Evolutionary conservation across 2,888 invertebrate genomes (phyloP).

Genomic region (Achlya flavicornis): DNA sequence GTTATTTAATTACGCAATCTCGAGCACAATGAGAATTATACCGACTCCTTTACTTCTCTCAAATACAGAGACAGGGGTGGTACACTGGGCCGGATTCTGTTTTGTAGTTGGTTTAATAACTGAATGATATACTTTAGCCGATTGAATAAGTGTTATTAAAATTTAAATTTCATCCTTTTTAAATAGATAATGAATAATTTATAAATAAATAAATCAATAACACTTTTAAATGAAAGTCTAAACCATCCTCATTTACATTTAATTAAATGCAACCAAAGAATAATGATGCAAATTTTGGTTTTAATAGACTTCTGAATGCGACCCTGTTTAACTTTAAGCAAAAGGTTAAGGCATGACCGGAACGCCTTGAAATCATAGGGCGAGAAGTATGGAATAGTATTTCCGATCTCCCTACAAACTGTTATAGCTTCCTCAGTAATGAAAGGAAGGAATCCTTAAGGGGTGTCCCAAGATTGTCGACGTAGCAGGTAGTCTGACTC

Average conservation of each 20-base stretch:
- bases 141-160: too few species aligned
- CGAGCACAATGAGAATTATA: constrained; percentile 78
- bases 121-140: neutral
- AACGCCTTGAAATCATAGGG: constrained; percentile 60
- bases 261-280: neutral
- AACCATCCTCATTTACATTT: neutral
- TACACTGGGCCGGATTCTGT: constrained; percentile 42
- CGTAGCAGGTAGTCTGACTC: constrained; percentile 57
- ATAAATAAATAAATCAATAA: too few species aligned
- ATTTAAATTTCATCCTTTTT: too few species aligned
- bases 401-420: constrained; percentile 51
- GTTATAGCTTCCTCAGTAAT: constrained; percentile 61
- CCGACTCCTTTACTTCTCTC: constrained; percentile 65
- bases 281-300: neutral
- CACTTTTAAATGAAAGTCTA: too few species aligned
- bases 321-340: constrained; percentile 37
- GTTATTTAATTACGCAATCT: constrained; percentile 84
- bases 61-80: constrained; percentile 41
- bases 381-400: constrained; percentile 56
- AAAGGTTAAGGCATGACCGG: constrained; percentile 60
- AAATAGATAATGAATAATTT: too few species aligned
- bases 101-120: neutral
- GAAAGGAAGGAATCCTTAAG: constrained; percentile 64
- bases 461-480: constrained; percentile 53
- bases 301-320: constrained; percentile 26